Evolutionary conservation across 1,140 invertebrate species (phyloP), one percentile per base, ranked within the genome.

Genomic region (Camponotus pennsylvanicus): DNA sequence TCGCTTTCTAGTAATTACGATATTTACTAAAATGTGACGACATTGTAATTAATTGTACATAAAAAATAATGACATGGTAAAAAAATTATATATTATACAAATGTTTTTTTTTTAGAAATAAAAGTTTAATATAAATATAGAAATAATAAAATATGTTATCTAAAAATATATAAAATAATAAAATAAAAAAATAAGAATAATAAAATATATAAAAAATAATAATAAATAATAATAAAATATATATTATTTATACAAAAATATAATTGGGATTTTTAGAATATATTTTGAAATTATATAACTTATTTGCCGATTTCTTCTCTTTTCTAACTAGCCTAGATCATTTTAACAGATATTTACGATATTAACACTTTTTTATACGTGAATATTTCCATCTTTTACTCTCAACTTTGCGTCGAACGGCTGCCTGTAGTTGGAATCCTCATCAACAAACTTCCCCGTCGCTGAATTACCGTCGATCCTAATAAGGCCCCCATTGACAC

Each of bases 381-480:
- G 40, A n/a, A 3, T 13, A 21, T 21, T 45, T 40, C 66, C 49
- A 59, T 85, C 34, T 15, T 21, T 13, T 52, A 18, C 59, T 34
- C 57, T 7, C 70, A 69, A 34, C n/a, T 80, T 32, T 57, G 71
- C 87, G 67, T 78, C 84, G 69, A 71, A 88, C 82, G 45, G 85
- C 85, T 88, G 86, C 84, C 82, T 85, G 79, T 90, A 89, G 75
- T 71, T 69, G 70, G 83, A 88, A 90, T 90, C 84, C 90, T 92
- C 91, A 92, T 93, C 92, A 89, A 85, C 92, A 89, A 93, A 92
- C 89, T 91, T 92, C 78, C 89, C 70, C 80, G 89, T 89, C 89
- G 89, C 88, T 88, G 88, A 93, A 93, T 93, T 92, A 91, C 89
- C 88, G 89, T 89, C 90, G 91, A 93, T 93, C 87, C 88, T 93